Evolutionary conservation across 2,888 invertebrate genomes (phyloP), one percentile per base, ranked within the genome.

Genomic region (Schizotus pectinicornis): DNA sequence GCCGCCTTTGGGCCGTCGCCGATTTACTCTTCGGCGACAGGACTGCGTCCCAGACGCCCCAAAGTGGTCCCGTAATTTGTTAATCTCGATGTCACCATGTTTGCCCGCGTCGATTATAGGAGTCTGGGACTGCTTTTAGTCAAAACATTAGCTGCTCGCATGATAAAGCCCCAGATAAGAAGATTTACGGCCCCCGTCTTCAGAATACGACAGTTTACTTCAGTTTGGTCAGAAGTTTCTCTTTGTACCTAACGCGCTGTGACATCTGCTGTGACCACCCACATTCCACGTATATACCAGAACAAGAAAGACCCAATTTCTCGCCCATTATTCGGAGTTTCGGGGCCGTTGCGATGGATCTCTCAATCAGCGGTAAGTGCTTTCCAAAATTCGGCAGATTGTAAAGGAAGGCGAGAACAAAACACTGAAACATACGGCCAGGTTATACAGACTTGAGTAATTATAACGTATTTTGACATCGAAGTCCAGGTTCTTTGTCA

Each of bases 11-110:
- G 13, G 46, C 50, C 35, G 13, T 34, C 13, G 36, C 35, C 11
- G 7, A 43, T 58, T 53, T 47, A 53, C 53, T 43, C 34, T 34
- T 48, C 45, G 58, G 58, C 58, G 58, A 53, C 58, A 58, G 49
- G 34, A 58, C 39, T 58, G 48, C 48, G 58, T 52, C 58, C 42
- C 32, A 33, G 39, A 11, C 38, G 22, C 11, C 39, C 12, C 14
- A 32, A 22, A 38, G 37, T 49, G 37, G 38, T 35, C 33, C 42
- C 35, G 60, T 56, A 56, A 60, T 60, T 60, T 60, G 60, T 60
- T 60, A 60, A 60, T 60, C 60, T 56, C 36, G 46, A 41, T 60
- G 60, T 60, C 59, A 49, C 43, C 53, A 43, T 45, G 46, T 50
- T 51, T 56, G 33, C 43, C 46, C 33, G 13, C 53, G 7, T 48